Evolutionary conservation across 2,113 vertebrate genomes (phyloP).

Genomic region (Merops nubicus): DNA sequence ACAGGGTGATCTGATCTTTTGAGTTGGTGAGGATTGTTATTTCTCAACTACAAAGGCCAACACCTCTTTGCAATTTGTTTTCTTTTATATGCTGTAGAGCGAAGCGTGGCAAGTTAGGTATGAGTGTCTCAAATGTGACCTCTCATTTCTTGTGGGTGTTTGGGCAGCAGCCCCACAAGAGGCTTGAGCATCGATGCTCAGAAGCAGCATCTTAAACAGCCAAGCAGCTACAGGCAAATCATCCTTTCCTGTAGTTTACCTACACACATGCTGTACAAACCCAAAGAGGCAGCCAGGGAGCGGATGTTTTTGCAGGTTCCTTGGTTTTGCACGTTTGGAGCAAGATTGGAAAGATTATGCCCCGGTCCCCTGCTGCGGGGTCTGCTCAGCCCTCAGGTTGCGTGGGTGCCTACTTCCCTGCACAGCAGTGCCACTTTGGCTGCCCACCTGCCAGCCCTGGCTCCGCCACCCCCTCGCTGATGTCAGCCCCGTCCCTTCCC

Average conservation of each 20-base stretch:
- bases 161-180: neutral
- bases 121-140: neutral
- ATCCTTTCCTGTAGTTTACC: neutral
- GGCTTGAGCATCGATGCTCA: rapidly evolving
- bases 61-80: neutral
- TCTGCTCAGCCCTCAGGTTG: neutral
- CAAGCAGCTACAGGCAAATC: neutral
- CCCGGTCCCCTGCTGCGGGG: too few species aligned
- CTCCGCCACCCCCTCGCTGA: neutral
- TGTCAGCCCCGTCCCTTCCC: rapidly evolving
- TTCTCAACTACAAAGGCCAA: neutral
- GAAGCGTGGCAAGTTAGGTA: neutral
- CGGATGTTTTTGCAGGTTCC: neutral
- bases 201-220: neutral
- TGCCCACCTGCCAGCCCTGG: neutral
- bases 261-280: neutral
- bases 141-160: neutral
- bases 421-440: neutral
- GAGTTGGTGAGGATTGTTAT: neutral
- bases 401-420: neutral
- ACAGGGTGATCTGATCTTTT: neutral
- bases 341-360: neutral
- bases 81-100: neutral
- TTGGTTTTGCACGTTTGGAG: neutral
- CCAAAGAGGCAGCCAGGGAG: neutral